Percentiles rank a stretch among this genome's conserved stretches.
These are phyloP conservation scores for Nomada hirtipes DNA, from an alignment of 2,888 invertebrate species.

Conservation along the genomic window DNA sequence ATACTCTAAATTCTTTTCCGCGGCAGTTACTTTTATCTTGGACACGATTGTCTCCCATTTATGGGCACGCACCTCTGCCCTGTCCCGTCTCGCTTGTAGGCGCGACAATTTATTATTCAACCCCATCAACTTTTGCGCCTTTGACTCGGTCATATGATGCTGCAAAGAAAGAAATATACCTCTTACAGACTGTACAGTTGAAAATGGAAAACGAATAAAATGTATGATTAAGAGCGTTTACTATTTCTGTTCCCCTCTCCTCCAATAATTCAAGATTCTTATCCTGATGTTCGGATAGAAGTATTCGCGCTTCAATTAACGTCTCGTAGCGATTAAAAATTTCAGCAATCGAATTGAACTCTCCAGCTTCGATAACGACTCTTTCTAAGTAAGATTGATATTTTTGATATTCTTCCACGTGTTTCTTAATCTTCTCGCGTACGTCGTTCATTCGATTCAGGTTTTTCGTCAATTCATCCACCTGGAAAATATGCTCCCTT, in stretches of 20 bases:
- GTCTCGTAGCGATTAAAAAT: conserved; percentile 88
- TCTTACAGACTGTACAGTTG: neutral
- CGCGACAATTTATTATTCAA: conserved; percentile 88
- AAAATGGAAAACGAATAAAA: conserved; percentile 9
- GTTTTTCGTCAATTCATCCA: conserved; percentile 85
- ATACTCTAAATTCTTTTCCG: conserved; percentile 86
- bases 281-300: conserved; percentile 86
- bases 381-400: conserved; percentile 87
- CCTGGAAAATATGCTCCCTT: conserved; percentile 72
- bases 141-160: conserved; percentile 86
- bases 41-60: conserved; percentile 88
- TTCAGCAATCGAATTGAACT: conserved; percentile 87
- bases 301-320: conserved; percentile 86
- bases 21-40: conserved; percentile 86
- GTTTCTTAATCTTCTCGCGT: conserved; percentile 86
- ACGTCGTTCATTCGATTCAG: conserved; percentile 85
- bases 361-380: conserved; percentile 85
- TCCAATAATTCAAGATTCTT: conserved; percentile 86
- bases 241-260: conserved; percentile 86
- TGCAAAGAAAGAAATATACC: conserved; percentile 43
- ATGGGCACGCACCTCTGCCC: conserved; percentile 86
- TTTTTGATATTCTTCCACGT: conserved; percentile 86
- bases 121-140: conserved; percentile 87
- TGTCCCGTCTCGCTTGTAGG: conserved; percentile 87
- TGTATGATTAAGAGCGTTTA: conserved; percentile 42